Conservation (phyloP, 2,888 invertebrate species). For the Mimachlamys varia region DNA sequence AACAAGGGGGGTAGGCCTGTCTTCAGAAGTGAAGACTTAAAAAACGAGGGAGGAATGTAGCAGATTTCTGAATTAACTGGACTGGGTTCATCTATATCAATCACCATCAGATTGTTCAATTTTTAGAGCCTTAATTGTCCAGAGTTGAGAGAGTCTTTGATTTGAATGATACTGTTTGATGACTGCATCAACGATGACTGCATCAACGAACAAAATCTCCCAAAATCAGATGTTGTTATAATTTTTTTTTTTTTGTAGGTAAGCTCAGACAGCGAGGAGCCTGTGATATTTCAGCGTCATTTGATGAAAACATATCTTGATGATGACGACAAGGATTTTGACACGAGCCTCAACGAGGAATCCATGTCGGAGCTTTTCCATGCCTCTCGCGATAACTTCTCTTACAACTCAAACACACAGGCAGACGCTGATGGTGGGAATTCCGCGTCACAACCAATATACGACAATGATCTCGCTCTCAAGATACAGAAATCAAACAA, state of each 20-base stretch:
- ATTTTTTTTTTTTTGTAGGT: slow-evolving; percentile 64
- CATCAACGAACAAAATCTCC: too few species aligned
- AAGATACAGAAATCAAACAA: slow-evolving; percentile 42
- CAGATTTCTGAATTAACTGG: too few species aligned
- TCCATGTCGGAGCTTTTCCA: slow-evolving; percentile 49
- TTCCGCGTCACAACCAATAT: slow-evolving; percentile 36
- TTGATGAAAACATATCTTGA: slow-evolving; percentile 59
- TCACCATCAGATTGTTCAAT: too few species aligned
- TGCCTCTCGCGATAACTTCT: neutral
- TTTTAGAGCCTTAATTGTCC: too few species aligned
- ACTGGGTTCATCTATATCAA: too few species aligned
- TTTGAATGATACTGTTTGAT: too few species aligned
- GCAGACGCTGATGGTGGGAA: slow-evolving; percentile 39
- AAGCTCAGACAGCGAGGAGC: slow-evolving; percentile 76
- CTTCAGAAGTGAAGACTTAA: too few species aligned
- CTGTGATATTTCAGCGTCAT: slow-evolving; percentile 72
- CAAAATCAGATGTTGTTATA: neutral
- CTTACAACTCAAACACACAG: slow-evolving; percentile 38
- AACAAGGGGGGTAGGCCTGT: too few species aligned
- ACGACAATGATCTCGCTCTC: slow-evolving; percentile 61
- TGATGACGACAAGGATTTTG: slow-evolving; percentile 75
- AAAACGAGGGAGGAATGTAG: too few species aligned
- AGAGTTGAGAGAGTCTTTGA: too few species aligned
- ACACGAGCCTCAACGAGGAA: slow-evolving; percentile 70
- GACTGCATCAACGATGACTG: too few species aligned